Evolutionary conservation across 35 echinoderm and acorn worm genomes (phyloP), one percentile per base, ranked within the genome.

Genomic region (Ophiothrix spiculata): DNA sequence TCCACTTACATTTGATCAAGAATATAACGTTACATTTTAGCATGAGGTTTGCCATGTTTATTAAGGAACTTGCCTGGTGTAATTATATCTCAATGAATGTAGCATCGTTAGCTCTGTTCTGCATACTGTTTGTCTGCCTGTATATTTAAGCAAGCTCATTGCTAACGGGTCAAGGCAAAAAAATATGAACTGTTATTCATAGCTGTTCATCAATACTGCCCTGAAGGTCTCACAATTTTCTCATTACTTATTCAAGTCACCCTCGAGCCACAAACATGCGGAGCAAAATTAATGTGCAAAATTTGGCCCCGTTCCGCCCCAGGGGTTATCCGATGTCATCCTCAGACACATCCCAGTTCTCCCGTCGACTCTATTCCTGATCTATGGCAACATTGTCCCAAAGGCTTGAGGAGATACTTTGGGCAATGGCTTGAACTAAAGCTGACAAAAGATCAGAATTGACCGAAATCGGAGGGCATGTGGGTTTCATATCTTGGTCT

Each of bases 281-380:
- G 60, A 69, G 60, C 60, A 69, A 69, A 69, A 69, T 69, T 69
- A 69, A 69, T 69, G 60, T 69, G 60, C 60, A 69, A 69, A 28
- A 69, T 69, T 69, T 69, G 60, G 60, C 60, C 42, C 60, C 29
- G 60, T 69, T 69, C 60, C 60, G 60, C 60, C 60, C 60, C 23
- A 15, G n/a, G 60, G 60, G 60, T 69, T 69, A 69, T 2, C 10
- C 16, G 29, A 69, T 69, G 60, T 69, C 60, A 69, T 69, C 60
- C 45, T 28, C 29, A 69, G 60, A 69, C 60, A 69, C 29, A 25
- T 69, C 1, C 25, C 16, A n/a, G 60, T 69, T n/a, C 60, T 69
- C 17, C 29, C 25, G 23, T 69, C 10, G 60, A 69, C 10, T 25
- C 3, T n/a, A 10, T 69, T 28, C 29, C 3, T 28, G 10, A 69